Base-by-base conservation (phyloP, 2,888 invertebrate genomes). In the Lamellibrachia satsuma region DNA sequence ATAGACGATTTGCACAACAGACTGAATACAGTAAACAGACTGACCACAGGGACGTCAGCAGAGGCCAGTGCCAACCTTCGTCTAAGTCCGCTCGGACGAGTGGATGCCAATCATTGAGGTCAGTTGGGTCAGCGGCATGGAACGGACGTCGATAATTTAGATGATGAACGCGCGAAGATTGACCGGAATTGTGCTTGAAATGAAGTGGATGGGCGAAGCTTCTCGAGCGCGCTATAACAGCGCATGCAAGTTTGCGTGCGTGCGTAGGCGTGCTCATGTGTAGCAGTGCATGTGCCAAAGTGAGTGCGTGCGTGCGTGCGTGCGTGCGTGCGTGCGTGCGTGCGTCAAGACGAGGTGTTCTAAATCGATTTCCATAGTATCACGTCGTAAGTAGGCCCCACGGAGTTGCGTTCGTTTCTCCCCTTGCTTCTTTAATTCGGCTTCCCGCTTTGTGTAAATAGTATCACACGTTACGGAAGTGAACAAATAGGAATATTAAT, bases 121-220 rank as follows among this genome's bases (percentile, higher is more conserved):
- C 75, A 75, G 22, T 22, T n/a, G 75, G 75, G 75, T 75, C 75
- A 75, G n/a, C 75, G 75, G 22, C 75, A 75, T 22, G 15, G 75
- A n/a, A 15, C 22, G n/a, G 11, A 75, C 75, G 75, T 75, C 75
- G 75, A 75, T 75, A 75, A 75, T 75, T 75, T 3, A 22, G 75
- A 75, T 15, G 75, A 75, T 15, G 75, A 75, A 6, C 75, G 22
- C 75, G 6, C n/a, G 22, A 6, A 75, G 75, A 75, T 75, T 75
- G 75, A 75, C 75, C 75, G 75, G 75, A 75, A 75, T 75, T 75
- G 75, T 75, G 75, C 22, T 22, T 75, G 75, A 75, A 75, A 75
- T 75, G 75, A 15, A n/a, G 22, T 75, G 22, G 75, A 75, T 75
- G 75, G 75, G 22, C 75, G 22, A 75, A 75, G 22, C 75, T 75